A percentile compares a stretch with the other conserved stretches of the same genome.
Evolutionary conservation across 2,888 invertebrate species (phyloP).

Genomic region (Dicranocentrus wangi): DNA sequence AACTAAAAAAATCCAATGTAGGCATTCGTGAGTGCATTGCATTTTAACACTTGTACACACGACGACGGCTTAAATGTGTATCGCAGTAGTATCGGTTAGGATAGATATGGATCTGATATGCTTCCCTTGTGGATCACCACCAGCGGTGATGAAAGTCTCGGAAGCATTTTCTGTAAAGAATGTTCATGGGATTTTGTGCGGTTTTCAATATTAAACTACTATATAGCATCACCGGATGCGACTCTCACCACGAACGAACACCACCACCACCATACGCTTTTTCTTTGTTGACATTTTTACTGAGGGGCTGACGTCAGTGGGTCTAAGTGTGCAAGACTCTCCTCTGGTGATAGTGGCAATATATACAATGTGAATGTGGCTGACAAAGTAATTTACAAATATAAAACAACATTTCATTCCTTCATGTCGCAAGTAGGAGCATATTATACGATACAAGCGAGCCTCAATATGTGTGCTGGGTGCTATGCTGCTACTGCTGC

Average conservation of each 20-base stretch:
- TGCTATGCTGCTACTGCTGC: too few species aligned
- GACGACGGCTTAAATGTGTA: neutral
- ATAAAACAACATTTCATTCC: conserved; percentile 13
- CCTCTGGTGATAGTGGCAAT: neutral
- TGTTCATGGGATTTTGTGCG: conserved; percentile 37
- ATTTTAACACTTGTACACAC: neutral
- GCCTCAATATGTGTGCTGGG: too few species aligned
- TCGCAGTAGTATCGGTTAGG: neutral
- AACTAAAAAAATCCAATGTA: too few species aligned
- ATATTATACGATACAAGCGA: too few species aligned
- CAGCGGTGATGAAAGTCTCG: conserved; percentile 27
- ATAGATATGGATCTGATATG: conserved; percentile 5
- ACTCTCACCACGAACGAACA: conserved; percentile 7
- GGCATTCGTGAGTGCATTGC: neutral
- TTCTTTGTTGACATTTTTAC: conserved; percentile 26
- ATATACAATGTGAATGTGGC: neutral
- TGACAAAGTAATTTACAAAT: conserved; percentile 18
- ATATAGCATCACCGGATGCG: conserved; percentile 20
- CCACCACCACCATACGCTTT: neutral
- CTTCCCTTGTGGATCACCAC: conserved; percentile 15
- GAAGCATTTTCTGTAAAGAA: conserved; percentile 30
- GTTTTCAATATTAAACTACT: conserved; percentile 27
- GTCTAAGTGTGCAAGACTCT: neutral
- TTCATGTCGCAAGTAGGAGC: neutral
- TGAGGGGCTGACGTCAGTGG: conserved; percentile 4